These are phyloP conservation scores for Gryllus longicercus DNA, from an alignment of 2,888 invertebrate species.

Conservation along the genomic window DNA sequence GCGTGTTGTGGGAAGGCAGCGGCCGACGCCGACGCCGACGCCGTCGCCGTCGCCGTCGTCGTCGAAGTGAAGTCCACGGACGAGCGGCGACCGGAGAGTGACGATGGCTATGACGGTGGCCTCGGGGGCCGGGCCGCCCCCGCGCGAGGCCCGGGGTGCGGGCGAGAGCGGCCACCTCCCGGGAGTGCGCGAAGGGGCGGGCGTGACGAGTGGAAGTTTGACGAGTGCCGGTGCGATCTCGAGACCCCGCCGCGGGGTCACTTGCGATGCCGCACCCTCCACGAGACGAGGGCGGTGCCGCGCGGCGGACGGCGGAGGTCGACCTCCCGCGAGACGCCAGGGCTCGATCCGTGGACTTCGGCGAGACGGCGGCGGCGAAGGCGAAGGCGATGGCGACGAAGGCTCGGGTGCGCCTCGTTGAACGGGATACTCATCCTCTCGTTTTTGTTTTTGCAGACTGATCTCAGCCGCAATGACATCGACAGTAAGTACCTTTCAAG, in stretches of 20 bases:
- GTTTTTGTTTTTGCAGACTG: conserved; percentile 31
- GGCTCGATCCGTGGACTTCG: not conserved
- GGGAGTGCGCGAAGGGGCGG: no score
- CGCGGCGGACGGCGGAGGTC: no score
- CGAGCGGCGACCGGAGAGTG: not conserved
- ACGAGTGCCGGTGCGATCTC: no score
- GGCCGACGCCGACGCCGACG: not conserved
- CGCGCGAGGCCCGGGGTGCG: no score
- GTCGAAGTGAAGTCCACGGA: not conserved
- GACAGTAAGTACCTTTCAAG: conserved; percentile 40
- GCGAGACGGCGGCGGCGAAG: not conserved
- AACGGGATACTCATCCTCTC: not conserved
- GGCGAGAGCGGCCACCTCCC: no score
- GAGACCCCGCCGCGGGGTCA: no score
- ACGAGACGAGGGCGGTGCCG: no score
- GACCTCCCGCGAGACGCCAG: no score
- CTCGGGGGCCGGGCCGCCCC: no score
- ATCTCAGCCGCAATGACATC: conserved; percentile 42
- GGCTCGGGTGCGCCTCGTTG: no score
- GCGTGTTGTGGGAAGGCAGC: not conserved
- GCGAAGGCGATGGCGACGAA: not conserved
- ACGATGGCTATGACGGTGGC: not conserved
- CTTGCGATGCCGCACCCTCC: no score
- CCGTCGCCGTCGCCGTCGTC: not conserved
- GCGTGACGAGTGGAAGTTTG: no score